phyloP scores from a whole-genome alignment of 2,797 vertebrate genomes.

The Myotis findleyi region DNA sequence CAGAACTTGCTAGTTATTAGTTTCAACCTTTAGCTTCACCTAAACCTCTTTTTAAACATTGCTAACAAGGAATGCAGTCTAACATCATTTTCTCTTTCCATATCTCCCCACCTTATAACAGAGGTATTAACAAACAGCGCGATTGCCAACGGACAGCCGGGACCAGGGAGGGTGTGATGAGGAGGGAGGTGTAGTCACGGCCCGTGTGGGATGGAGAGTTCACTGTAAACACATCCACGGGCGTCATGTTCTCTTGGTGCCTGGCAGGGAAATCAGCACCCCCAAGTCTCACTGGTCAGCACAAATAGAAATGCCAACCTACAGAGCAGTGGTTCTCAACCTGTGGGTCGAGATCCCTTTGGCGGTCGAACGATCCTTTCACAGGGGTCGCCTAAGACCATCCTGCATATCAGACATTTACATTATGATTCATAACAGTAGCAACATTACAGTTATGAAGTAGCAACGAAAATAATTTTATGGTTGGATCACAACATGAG shows the following conservation, averaged over 20 bases:
- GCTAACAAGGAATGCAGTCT: background rate
- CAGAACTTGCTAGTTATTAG: slow-evolving; percentile 46
- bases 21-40: slow-evolving; percentile 42
- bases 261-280: background rate
- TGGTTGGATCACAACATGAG: too few species aligned
- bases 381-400: too few species aligned
- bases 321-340: too few species aligned
- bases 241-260: background rate
- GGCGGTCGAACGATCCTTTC: too few species aligned
- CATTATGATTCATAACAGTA: too few species aligned
- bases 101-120: background rate
- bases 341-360: too few species aligned
- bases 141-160: background rate
- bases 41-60: background rate
- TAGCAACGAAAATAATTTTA: too few species aligned
- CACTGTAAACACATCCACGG: rapidly evolving
- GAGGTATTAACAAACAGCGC: background rate
- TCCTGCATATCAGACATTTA: too few species aligned
- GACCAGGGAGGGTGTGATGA: background rate
- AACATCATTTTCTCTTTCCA: background rate
- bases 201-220: background rate
- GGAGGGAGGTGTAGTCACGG: background rate
- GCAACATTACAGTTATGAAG: too few species aligned
- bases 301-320: background rate
- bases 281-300: background rate